Evolutionary conservation across 2,888 invertebrate species (phyloP), one percentile per base, ranked within the genome.

Genomic region (Ischnura elegans): DNA sequence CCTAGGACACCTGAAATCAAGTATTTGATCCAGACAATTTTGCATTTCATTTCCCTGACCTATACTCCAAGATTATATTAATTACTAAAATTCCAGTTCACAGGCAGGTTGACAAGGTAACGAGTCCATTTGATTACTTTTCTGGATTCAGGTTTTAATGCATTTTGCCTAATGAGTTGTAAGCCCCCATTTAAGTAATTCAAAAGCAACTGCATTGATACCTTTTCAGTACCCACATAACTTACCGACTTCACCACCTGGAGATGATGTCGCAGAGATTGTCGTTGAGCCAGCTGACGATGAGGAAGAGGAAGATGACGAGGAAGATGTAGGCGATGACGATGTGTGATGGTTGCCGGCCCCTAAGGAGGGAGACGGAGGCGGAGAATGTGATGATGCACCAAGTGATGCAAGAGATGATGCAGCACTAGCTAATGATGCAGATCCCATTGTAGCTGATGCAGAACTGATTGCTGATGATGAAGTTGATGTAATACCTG

Each of bases 311-410:
- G 98, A 98, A 93, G 98, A 98, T 0, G 98, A 98, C 36, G 98
- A 98, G 0, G 98, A 98, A 8, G 98, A 98, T 87, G 98, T 98
- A 1, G 98, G 98, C 5, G 98, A 98, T 93, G 98, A 98, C 16
- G 98, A 98, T 25, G 96, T 96, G 94, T 96, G 96, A 43, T 96
- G 96, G 94, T 96, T 95, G 93, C 96, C 96, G 93, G 94, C 94
- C 51, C 96, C 96, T 36, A 94, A 93, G 10, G 94, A 95, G 10
- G 95, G 95, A 21, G 95, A 95, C 21, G 94, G 94, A 66, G 94
- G 94, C 19, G 94, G 94, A n/a, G 95, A 94, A 8, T 95, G 93
- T 25, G 94, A 93, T 13, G 94, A 90, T 45, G 90, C 61, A 61
- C 66, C 90, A 21, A 90, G 90, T 10, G 90, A 61, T 8, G 90